These are phyloP conservation scores for Atta colombica DNA, from an alignment of 1,140 invertebrate species.

Conservation along the genomic window DNA sequence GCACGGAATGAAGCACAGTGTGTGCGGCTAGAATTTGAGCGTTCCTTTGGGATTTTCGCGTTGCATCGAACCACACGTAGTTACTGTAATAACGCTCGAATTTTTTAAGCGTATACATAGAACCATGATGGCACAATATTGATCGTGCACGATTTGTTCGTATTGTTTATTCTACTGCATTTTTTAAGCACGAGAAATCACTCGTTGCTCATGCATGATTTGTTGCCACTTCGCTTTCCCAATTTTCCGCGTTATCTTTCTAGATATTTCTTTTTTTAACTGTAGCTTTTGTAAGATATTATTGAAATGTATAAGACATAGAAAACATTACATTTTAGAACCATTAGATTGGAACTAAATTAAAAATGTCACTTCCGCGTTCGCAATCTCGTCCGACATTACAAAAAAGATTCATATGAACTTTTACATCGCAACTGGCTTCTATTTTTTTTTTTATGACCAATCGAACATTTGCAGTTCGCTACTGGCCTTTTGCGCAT, in stretches of 20 bases:
- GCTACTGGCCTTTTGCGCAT: constrained; percentile 42
- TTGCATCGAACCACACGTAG: constrained; percentile 46
- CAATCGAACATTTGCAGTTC: constrained; percentile 59
- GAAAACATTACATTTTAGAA: background rate
- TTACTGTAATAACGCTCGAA: constrained; percentile 63
- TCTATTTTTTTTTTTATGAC: constrained; percentile 52
- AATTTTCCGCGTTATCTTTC: constrained; percentile 13
- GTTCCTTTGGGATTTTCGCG: constrained; percentile 69
- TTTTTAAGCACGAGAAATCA: constrained; percentile 52
- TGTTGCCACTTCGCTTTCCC: background rate
- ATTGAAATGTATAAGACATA: background rate
- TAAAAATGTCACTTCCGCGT: constrained; percentile 15
- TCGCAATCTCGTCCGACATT: background rate
- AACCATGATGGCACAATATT: constrained; percentile 44
- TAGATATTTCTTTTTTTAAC: background rate
- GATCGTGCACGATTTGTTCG: constrained; percentile 52
- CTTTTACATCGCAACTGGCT: constrained; percentile 3
- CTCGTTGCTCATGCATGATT: constrained; percentile 28
- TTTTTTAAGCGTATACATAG: constrained; percentile 52
- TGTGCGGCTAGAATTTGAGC: constrained; percentile 40
- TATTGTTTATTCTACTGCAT: constrained; percentile 30
- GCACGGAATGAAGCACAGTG: constrained; percentile 57
- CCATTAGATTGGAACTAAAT: constrained; percentile 35
- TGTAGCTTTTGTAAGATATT: background rate
- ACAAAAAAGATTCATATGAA: constrained; percentile 50